Evolutionary conservation across 1,140 invertebrate genomes (phyloP).

Genomic region (Sminthurinus signatus): DNA sequence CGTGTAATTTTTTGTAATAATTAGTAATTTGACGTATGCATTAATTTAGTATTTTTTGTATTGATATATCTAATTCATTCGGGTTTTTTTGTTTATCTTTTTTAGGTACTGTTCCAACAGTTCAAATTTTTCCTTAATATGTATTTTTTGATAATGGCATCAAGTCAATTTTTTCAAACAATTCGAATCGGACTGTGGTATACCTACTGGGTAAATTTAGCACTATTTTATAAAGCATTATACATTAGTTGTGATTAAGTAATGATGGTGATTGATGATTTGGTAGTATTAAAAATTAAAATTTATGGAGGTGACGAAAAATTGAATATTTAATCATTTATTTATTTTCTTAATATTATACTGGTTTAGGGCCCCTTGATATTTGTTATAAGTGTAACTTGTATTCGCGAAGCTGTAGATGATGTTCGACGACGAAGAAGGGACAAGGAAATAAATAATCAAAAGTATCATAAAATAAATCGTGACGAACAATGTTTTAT

Average conservation of each 20-base stretch:
- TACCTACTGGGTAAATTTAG: conserved; percentile 98
- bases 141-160: conserved; percentile 97
- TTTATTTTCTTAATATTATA: no score
- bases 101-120: conserved; percentile 87
- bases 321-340: no score
- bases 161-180: conserved; percentile 94
- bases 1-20: no score
- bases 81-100: no score
- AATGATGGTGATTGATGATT: no score
- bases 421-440: conserved; percentile 84
- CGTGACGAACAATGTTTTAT: conserved; percentile 52
- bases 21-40: no score
- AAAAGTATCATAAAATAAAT: conserved; percentile 68
- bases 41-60: no score
- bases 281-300: no score
- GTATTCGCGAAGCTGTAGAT: conserved; percentile 93
- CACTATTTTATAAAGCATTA: no score
- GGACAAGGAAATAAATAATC: conserved; percentile 91
- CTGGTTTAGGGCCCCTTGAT: no score
- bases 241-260: background rate
- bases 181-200: conserved; percentile 95
- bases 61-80: no score
- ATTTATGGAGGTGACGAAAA: no score
- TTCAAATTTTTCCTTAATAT: conserved; percentile 99
- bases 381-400: conserved; percentile 92